Percentiles rank a stretch among this genome's conserved stretches.
These are phyloP conservation scores for Cecidostiba fungosa DNA, from an alignment of 2,888 invertebrate genomes.

Conservation along the genomic window DNA sequence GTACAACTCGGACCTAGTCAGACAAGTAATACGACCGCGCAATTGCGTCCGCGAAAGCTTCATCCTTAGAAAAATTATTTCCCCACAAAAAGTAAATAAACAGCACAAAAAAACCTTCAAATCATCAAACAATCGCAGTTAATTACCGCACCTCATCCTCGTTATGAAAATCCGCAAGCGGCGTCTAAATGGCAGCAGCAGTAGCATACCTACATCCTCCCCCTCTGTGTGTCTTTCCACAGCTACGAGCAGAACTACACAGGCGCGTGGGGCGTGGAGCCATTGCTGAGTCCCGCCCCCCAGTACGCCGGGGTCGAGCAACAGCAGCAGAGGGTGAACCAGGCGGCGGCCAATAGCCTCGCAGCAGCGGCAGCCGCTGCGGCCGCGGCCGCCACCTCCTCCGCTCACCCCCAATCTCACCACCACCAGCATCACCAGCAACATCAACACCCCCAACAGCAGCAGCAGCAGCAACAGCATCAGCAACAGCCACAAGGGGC, in stretches of 20 bases:
- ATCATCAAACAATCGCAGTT: neutral
- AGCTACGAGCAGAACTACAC: slow-evolving; percentile 79
- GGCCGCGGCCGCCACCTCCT: slow-evolving; percentile 69
- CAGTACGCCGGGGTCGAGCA: slow-evolving; percentile 78
- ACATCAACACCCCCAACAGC: slow-evolving; percentile 75
- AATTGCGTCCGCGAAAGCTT: too few species aligned
- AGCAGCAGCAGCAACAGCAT: slow-evolving; percentile 75
- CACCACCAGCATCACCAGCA: slow-evolving; percentile 77
- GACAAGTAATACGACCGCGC: too few species aligned
- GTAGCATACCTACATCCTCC: neutral
- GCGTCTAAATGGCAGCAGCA: neutral
- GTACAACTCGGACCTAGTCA: too few species aligned
- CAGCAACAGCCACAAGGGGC: slow-evolving; percentile 71
- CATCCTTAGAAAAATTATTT: neutral
- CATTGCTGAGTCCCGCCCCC: slow-evolving; percentile 79
- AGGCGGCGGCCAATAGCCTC: slow-evolving; percentile 77
- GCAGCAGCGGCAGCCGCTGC: slow-evolving; percentile 68
- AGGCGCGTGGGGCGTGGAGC: slow-evolving; percentile 79
- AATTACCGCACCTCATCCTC: neutral
- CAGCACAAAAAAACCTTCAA: too few species aligned
- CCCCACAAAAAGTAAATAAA: neutral
- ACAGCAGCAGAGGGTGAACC: slow-evolving; percentile 78
- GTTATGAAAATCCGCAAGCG: neutral
- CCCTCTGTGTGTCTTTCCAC: slow-evolving; percentile 41
- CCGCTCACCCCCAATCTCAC: slow-evolving; percentile 73